These are phyloP conservation scores for Onychomys arenicola DNA, from an alignment of 2,797 vertebrate species.

Conservation along the genomic window DNA sequence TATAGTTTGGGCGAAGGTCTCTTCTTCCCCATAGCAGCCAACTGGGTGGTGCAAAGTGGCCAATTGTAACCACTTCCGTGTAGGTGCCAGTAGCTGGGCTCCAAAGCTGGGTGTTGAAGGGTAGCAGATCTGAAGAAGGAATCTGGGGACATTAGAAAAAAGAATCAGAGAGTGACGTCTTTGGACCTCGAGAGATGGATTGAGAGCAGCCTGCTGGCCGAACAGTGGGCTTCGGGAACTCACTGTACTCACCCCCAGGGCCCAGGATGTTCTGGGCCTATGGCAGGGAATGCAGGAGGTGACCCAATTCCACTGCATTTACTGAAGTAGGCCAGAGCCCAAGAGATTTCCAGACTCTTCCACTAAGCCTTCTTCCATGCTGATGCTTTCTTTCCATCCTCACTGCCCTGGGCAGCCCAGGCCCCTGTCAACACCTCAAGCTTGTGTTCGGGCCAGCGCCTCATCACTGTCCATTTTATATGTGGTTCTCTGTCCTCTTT, in stretches of 20 bases:
- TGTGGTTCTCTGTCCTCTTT: neutral
- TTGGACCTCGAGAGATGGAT: neutral
- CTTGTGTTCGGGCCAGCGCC: neutral
- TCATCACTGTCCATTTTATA: neutral
- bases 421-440: constrained; percentile 55
- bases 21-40: neutral
- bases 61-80: neutral
- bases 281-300: constrained; percentile 32
- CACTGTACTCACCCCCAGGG: neutral
- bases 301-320: constrained; percentile 69
- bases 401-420: neutral
- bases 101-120: neutral
- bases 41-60: neutral
- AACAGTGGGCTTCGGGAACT: neutral
- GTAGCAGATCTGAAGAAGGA: neutral
- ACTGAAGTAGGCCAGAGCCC: constrained; percentile 53
- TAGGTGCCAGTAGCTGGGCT: neutral
- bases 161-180: neutral
- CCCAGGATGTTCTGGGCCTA: constrained; percentile 4
- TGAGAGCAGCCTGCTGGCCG: neutral
- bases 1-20: neutral
- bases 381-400: constrained; percentile 77
- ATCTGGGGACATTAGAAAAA: neutral
- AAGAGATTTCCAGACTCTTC: constrained; percentile 68
- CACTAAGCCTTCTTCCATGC: neutral